A percentile compares a stretch with the other conserved stretches of the same genome.
These are phyloP conservation scores for Poeciliopsis presidionis DNA, from an alignment of 2,797 vertebrate species.

Conservation along the genomic window DNA sequence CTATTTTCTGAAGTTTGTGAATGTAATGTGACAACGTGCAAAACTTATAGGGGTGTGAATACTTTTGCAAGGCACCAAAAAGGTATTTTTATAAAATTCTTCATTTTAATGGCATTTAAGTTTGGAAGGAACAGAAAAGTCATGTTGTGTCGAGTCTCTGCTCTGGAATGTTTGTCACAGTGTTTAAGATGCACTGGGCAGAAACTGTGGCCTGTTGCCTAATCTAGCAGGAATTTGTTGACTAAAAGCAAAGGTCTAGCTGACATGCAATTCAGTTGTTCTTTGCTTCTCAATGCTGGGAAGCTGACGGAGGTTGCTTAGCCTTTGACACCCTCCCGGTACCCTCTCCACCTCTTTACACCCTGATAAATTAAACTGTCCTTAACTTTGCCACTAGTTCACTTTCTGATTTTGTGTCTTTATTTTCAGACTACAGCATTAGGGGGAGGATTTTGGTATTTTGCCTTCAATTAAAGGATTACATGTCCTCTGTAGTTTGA, in stretches of 20 bases:
- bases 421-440: slow-evolving; percentile 27
- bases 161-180: slow-evolving; percentile 73
- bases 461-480: slow-evolving; percentile 57
- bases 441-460: slow-evolving; percentile 18
- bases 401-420: slow-evolving; percentile 19
- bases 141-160: slow-evolving; percentile 48
- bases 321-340: slow-evolving; percentile 13
- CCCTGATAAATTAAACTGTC: slow-evolving; percentile 24
- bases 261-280: slow-evolving; percentile 71
- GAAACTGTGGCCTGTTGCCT: slow-evolving; percentile 76
- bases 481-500: slow-evolving; percentile 39
- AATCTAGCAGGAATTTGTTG: slow-evolving; percentile 82
- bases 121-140: slow-evolving; percentile 45
- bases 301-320: slow-evolving; percentile 47
- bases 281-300: slow-evolving; percentile 70
- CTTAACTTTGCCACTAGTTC: background rate
- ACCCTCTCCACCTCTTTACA: slow-evolving; percentile 14
- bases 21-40: too few species aligned
- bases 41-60: background rate
- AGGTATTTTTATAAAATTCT: slow-evolving; percentile 23
- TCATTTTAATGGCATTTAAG: slow-evolving; percentile 45
- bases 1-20: background rate
- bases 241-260: slow-evolving; percentile 67
- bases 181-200: slow-evolving; percentile 72
- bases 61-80: background rate